Evolutionary conservation across 64 coral and sea anemone species (phyloP).

Genomic region (Astreopora myriophthalma): DNA sequence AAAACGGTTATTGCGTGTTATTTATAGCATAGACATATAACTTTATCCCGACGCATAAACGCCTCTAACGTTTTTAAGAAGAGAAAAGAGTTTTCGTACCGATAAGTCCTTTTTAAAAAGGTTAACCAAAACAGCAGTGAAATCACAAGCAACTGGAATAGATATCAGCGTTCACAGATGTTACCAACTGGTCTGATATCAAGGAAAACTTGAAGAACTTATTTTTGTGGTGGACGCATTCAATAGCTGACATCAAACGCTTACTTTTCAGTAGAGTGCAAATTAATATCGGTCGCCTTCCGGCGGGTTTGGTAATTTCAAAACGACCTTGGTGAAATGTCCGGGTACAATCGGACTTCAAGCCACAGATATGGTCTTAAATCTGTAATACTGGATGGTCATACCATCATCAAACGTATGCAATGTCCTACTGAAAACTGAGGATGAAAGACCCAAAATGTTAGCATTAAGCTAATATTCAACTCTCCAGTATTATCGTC

Average conservation of each 20-base stretch:
- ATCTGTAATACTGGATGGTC: background rate
- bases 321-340: background rate
- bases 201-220: background rate
- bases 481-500: background rate
- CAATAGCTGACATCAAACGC: slow-evolving; percentile 25
- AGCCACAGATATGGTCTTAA: background rate
- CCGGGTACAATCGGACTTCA: background rate
- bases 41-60: background rate
- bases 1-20: background rate
- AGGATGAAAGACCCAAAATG: background rate
- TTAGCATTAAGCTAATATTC: slow-evolving; percentile 2
- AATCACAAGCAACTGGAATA: background rate
- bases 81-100: background rate
- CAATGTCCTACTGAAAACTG: background rate
- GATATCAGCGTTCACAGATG: background rate
- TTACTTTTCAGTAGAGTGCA: slow-evolving; percentile 18
- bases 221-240: slow-evolving; percentile 13
- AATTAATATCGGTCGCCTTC: slow-evolving; percentile 18
- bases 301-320: background rate
- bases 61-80: background rate
- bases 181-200: slow-evolving; percentile 50
- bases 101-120: background rate
- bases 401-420: background rate
- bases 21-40: background rate
- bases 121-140: background rate